Evolutionary conservation across 1,140 invertebrate species (phyloP).

Genomic region (Pachypeltis micranthus): DNA sequence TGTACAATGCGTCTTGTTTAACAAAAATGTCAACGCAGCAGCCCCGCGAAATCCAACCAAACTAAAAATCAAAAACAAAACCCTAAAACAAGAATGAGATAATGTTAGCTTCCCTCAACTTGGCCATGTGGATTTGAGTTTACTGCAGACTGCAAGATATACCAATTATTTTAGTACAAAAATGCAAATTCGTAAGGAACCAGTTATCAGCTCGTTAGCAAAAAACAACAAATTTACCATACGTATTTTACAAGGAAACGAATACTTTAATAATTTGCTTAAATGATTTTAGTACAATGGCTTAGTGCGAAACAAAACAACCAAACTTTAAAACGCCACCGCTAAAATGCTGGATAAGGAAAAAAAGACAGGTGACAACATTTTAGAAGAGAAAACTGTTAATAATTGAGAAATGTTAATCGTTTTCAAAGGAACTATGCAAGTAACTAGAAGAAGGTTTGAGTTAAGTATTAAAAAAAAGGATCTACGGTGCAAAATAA

Average conservation of each 20-base stretch:
- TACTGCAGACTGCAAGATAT: neutral
- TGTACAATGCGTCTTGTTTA: too few species aligned
- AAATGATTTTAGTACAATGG: conserved; percentile 11
- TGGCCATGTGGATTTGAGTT: conserved; percentile 19
- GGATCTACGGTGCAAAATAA: neutral
- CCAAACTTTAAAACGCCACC: conserved; percentile 2
- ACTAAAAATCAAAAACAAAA: neutral
- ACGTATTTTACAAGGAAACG: neutral
- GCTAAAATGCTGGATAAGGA: neutral
- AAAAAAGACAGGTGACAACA: neutral
- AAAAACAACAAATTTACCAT: neutral
- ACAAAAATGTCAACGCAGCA: too few species aligned
- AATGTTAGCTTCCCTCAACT: conserved; percentile 17
- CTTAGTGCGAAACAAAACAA: neutral
- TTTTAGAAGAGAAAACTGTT: neutral
- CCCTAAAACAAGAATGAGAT: neutral
- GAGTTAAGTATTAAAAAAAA: too few species aligned
- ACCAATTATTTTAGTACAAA: neutral
- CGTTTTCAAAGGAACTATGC: too few species aligned
- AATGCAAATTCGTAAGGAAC: neutral
- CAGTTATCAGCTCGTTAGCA: conserved; percentile 14
- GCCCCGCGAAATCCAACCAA: neutral
- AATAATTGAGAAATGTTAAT: too few species aligned
- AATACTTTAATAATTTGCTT: neutral
- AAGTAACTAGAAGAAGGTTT: too few species aligned